Evolutionary conservation across 2,888 invertebrate genomes (phyloP).

Genomic region (Eilema caniola): DNA sequence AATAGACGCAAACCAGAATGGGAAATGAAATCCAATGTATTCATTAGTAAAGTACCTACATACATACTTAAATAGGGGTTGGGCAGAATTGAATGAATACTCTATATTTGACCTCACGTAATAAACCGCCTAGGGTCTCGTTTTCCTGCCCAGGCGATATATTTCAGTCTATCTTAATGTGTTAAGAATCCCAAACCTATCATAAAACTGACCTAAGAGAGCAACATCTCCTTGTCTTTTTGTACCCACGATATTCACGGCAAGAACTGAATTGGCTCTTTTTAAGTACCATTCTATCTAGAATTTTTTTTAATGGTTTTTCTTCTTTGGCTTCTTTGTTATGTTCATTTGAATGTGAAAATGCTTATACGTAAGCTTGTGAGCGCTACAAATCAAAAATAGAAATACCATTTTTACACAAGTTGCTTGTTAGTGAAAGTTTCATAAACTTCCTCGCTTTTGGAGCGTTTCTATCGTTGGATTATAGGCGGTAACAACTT

Average conservation of each 20-base stretch:
- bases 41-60: neutral
- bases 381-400: neutral
- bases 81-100: neutral
- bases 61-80: neutral
- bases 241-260: no score
- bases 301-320: no score
- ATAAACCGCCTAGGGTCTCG: neutral
- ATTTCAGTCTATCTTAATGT: no score
- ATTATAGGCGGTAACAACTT: neutral
- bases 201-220: no score
- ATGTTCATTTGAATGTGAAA: neutral
- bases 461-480: neutral
- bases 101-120: neutral
- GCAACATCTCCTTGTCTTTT: no score
- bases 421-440: conserved; percentile 8
- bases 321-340: neutral
- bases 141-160: no score
- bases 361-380: neutral
- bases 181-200: no score
- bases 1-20: neutral
- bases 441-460: neutral
- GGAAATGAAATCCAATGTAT: neutral
- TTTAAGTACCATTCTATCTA: no score
- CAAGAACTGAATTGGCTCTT: no score
- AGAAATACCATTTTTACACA: neutral